phyloP scores from a whole-genome alignment of 2,797 vertebrate species.

The Xerus rutilus region DNA sequence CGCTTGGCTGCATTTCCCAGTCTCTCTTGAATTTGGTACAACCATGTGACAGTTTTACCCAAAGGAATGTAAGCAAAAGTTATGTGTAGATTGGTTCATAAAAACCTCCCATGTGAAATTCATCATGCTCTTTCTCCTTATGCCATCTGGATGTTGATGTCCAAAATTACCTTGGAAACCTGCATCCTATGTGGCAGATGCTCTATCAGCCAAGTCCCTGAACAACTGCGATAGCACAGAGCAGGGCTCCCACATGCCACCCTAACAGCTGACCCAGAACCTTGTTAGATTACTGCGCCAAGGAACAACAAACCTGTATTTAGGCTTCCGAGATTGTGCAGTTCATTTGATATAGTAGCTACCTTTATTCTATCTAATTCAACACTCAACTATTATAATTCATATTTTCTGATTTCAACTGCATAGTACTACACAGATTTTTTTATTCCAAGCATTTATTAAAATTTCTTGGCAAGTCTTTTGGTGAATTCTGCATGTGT shows the following conservation, averaged over 20 bases:
- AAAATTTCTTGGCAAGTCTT: constrained; percentile 52
- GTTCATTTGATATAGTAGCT: background rate
- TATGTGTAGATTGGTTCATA: background rate
- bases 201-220: background rate
- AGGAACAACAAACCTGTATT: background rate
- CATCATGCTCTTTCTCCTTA: background rate
- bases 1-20: background rate
- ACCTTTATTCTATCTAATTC: background rate
- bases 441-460: constrained; percentile 45
- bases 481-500: constrained; percentile 50
- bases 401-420: background rate
- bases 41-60: background rate
- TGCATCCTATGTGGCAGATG: background rate
- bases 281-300: background rate
- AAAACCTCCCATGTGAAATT: background rate
- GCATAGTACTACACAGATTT: background rate
- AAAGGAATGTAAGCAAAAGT: background rate
- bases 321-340: background rate
- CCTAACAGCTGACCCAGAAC: background rate
- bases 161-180: constrained; percentile 48
- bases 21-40: background rate
- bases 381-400: background rate
- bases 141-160: constrained; percentile 33
- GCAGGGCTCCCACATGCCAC: background rate
- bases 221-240: background rate